Evolutionary conservation across 2,113 vertebrate species (phyloP).

Genomic region (Bambusicola thoracicus): DNA sequence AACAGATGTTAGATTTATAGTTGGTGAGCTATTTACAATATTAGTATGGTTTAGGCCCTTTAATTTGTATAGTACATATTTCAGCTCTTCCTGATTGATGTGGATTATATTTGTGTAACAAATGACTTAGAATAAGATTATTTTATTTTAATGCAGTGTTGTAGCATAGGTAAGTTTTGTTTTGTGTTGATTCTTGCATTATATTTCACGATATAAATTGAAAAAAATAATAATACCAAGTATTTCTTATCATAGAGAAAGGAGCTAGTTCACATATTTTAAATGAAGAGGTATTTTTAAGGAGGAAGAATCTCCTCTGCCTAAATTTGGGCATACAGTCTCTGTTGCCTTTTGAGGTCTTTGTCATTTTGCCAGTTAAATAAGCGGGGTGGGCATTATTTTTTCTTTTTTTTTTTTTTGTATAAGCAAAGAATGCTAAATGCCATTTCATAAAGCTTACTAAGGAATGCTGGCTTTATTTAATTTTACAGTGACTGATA

Average conservation of each 20-base stretch:
- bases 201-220: not conserved
- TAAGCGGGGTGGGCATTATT: not conserved
- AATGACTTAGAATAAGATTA: not conserved
- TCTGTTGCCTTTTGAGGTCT: slow-evolving; percentile 15
- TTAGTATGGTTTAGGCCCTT: not conserved
- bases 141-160: not conserved
- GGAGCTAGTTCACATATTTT: not conserved
- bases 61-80: slow-evolving; percentile 4
- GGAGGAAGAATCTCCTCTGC: not conserved
- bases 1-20: not conserved
- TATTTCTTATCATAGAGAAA: not conserved
- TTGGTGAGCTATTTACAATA: not conserved
- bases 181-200: not conserved
- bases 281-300: not conserved
- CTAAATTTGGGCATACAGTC: not conserved
- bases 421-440: not conserved
- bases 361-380: slow-evolving; percentile 36
- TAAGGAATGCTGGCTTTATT: not conserved
- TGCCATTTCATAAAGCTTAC: not conserved
- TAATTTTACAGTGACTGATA: slow-evolving; percentile 16
- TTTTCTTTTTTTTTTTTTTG: not conserved
- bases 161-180: not conserved
- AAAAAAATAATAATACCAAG: not conserved
- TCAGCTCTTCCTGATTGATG: not conserved
- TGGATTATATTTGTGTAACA: not conserved